Evolutionary conservation across 2,888 invertebrate genomes (phyloP).

Genomic region (Cybosia mesomella): DNA sequence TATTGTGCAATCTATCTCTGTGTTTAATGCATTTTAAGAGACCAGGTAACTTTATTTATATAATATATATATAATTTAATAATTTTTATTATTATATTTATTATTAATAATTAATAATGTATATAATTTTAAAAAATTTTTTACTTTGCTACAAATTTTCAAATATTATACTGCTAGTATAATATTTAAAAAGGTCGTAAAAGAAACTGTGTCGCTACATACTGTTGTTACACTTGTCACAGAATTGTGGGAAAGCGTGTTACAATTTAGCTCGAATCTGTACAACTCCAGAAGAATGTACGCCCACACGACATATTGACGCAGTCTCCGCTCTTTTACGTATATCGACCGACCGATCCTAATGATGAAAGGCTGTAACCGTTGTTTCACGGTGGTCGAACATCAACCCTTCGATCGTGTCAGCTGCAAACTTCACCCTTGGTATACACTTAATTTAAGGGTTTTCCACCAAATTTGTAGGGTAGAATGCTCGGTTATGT

Average conservation of each 20-base stretch:
- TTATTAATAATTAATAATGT: no score
- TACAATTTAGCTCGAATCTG: background rate
- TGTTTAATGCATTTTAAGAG: no score
- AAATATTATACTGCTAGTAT: no score
- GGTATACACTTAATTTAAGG: conserved; percentile 25
- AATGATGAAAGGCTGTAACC: conserved; percentile 23
- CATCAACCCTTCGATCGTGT: conserved; percentile 25
- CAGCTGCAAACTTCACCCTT: conserved; percentile 27
- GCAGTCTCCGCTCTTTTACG: background rate
- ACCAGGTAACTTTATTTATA: no score
- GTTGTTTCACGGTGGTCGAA: conserved; percentile 27
- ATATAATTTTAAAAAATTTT: no score
- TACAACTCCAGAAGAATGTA: conserved; percentile 1
- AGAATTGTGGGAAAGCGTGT: background rate
- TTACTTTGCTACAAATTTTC: no score
- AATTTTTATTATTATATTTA: no score
- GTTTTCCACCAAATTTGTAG: conserved; percentile 10
- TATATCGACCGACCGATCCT: conserved; percentile 18
- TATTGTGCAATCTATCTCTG: no score
- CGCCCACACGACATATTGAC: conserved; percentile 13
- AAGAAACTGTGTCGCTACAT: background rate
- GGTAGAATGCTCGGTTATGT: conserved; percentile 9
- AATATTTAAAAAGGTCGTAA: no score
- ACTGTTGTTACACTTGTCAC: background rate
- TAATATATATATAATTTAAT: no score